Evolutionary conservation across 2,797 vertebrate genomes (phyloP).

Genomic region (Esox masquinongy): DNA sequence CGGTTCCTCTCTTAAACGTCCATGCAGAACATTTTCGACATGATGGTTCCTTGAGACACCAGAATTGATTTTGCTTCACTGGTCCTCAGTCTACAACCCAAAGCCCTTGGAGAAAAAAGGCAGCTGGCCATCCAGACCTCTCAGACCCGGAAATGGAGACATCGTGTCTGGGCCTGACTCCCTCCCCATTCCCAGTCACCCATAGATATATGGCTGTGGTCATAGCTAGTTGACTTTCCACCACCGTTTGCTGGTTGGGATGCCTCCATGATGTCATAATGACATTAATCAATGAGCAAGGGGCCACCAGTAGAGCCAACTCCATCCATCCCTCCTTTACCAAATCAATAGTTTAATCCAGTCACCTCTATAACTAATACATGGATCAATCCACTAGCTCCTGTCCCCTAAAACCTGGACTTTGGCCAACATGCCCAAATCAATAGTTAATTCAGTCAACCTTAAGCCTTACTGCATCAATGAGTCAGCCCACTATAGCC

Average conservation of each 20-base stretch:
- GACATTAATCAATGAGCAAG: neutral
- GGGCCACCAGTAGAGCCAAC: neutral
- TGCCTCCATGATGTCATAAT: neutral
- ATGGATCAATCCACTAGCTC: slow-evolving; percentile 1
- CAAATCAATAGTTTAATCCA: slow-evolving; percentile 14
- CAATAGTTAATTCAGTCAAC: slow-evolving; percentile 10
- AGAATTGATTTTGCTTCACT: no score
- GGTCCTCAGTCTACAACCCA: no score
- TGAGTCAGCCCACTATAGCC: neutral
- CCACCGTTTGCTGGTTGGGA: neutral
- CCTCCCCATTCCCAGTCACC: neutral
- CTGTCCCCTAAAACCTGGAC: neutral
- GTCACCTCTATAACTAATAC: neutral
- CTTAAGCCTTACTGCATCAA: neutral
- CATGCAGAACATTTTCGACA: no score
- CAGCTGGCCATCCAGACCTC: neutral
- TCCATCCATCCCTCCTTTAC: neutral
- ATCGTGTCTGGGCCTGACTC: neutral
- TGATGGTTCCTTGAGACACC: no score
- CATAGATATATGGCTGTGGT: no score
- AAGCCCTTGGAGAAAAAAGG: no score
- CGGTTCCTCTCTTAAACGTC: slow-evolving; percentile 18
- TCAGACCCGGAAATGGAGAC: neutral
- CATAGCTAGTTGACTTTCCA: no score
- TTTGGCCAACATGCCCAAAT: neutral